Evolutionary conservation across 2,797 vertebrate species (phyloP).

Genomic region (Eulemur albifrons): DNA sequence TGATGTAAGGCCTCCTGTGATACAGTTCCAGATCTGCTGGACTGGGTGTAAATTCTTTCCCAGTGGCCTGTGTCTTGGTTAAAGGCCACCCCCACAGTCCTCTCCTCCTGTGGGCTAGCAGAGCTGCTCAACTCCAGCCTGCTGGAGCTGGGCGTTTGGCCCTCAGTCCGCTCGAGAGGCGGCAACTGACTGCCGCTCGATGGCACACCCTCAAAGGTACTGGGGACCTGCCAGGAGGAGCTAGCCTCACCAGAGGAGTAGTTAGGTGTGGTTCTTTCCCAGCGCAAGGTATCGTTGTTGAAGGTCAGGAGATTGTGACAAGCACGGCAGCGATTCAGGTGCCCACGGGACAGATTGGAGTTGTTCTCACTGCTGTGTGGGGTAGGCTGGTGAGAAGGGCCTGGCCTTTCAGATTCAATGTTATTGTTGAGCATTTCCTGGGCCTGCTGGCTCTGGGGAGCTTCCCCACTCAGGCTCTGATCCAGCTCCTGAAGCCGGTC

Average conservation of each 20-base stretch:
- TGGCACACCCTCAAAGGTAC: conserved; percentile 89
- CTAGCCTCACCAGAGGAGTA: conserved; percentile 86
- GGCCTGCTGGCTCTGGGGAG: conserved; percentile 88
- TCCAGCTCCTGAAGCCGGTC: conserved; percentile 97
- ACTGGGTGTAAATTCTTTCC: conserved; percentile 96
- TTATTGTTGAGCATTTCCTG: conserved; percentile 97
- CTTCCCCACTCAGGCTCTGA: conserved; percentile 88
- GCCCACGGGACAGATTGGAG: conserved; percentile 90
- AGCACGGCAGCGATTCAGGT: conserved; percentile 97
- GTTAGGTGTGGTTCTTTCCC: conserved; percentile 93
- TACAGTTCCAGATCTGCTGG: conserved; percentile 90
- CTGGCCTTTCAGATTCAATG: conserved; percentile 93
- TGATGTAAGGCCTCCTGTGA: conserved; percentile 98
- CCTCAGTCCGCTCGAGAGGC: conserved; percentile 88
- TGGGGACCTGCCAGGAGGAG: conserved; percentile 87
- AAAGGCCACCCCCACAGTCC: conserved; percentile 96
- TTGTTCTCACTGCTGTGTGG: conserved; percentile 90
- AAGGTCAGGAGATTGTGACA: conserved; percentile 99
- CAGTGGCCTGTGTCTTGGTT: conserved; percentile 98
- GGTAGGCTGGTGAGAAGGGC: conserved; percentile 91
- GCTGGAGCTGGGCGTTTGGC: conserved; percentile 85
- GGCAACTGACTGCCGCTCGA: conserved; percentile 88
- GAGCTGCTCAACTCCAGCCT: conserved; percentile 88
- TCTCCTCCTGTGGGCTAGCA: conserved; percentile 90
- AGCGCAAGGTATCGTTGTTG: conserved; percentile 98